Percentiles rank a stretch among this genome's conserved stretches.
Evolutionary conservation across 2,113 vertebrate genomes (phyloP).

Genomic region (Microcebus tavaratra): DNA sequence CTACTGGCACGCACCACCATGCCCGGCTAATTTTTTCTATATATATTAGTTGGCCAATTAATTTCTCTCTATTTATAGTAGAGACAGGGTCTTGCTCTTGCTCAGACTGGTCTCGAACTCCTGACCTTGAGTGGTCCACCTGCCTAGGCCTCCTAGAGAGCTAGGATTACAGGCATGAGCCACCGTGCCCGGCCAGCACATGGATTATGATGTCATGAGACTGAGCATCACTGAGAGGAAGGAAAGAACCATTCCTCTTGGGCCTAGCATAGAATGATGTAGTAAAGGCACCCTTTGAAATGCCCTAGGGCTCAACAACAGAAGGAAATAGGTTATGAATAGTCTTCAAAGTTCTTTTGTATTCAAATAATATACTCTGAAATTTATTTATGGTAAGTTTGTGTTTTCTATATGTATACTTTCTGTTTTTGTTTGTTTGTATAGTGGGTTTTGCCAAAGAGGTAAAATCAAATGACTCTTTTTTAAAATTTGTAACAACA

Average conservation of each 20-base stretch:
- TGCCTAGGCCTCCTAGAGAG: no score
- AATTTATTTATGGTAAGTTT: background rate
- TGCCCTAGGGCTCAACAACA: background rate
- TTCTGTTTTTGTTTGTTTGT: background rate
- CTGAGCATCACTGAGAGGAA: background rate
- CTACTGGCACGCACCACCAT: no score
- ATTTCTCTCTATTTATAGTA: no score
- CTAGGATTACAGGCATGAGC: no score
- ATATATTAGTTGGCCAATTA: no score
- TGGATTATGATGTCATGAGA: background rate
- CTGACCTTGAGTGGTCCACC: no score
- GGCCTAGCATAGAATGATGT: background rate
- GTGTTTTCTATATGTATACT: background rate
- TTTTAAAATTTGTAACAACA: background rate
- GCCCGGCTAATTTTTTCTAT: no score
- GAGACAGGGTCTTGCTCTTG: no score
- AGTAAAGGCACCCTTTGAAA: background rate
- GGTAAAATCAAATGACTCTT: conserved; percentile 21
- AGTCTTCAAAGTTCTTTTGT: background rate
- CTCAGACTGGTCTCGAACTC: no score
- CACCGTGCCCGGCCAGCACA: no score
- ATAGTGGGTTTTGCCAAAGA: background rate
- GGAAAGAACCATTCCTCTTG: background rate
- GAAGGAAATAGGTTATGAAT: background rate
- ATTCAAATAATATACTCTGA: background rate